These are phyloP conservation scores for Caenorhabditis angaria DNA, from an alignment of 2,888 invertebrate genomes.

Conservation along the genomic window DNA sequence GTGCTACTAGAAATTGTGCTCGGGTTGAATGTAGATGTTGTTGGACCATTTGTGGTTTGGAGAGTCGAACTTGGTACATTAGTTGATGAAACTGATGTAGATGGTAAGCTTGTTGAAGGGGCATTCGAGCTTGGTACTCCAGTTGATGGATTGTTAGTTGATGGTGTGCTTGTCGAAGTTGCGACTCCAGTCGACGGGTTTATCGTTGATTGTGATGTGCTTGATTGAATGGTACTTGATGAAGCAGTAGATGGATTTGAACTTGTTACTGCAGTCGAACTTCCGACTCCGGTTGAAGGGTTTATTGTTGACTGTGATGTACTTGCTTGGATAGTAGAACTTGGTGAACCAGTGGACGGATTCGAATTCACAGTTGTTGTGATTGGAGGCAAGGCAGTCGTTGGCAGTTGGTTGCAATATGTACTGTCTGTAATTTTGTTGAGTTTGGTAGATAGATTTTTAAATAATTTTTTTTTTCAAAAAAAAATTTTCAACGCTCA, in stretches of 20 bases:
- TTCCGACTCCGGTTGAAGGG: not conserved
- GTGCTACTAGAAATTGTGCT: not conserved
- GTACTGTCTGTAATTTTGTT: not conserved
- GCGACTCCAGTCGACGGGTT: not conserved
- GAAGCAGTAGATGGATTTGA: conserved; percentile 1
- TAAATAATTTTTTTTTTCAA: too few relatives aligned
- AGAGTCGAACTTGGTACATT: not conserved
- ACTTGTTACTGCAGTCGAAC: not conserved
- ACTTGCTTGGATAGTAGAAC: too few relatives aligned
- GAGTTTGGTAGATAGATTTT: too few relatives aligned
- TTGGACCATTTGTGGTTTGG: not conserved
- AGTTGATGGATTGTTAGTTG: conserved; percentile 4
- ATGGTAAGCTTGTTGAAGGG: not conserved
- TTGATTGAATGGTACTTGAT: not conserved
- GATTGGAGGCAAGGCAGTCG: not conserved
- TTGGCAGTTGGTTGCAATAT: not conserved
- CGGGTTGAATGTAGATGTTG: not conserved
- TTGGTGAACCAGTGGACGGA: not conserved
- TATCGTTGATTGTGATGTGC: not conserved
- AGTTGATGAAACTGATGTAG: not conserved
- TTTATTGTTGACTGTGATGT: conserved; percentile 1
- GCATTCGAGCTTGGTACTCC: not conserved
- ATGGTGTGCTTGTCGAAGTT: not conserved
- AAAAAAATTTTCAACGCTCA: too few relatives aligned
- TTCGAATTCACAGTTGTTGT: not conserved